phyloP scores from a whole-genome alignment of 2,888 invertebrate genomes.

The Oscheius sp. region DNA sequence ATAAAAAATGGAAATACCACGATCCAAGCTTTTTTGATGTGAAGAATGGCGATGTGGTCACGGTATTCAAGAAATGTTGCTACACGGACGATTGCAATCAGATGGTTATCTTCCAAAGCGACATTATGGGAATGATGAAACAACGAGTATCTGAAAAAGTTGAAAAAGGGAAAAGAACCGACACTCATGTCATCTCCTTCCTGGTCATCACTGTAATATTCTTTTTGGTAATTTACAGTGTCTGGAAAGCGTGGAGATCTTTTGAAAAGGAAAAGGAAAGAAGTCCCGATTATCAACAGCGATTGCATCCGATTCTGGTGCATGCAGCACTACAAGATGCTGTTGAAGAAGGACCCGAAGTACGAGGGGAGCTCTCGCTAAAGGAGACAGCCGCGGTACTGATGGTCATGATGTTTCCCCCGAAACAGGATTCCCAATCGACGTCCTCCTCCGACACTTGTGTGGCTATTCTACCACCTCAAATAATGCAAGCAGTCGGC shows the following conservation, averaged over 20 bases:
- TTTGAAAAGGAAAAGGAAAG: not conserved
- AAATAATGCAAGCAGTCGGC: constrained; percentile 13
- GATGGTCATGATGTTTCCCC: constrained; percentile 1
- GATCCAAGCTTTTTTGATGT: not conserved
- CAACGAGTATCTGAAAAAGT: no score
- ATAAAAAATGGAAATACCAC: no score
- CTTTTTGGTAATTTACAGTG: constrained; percentile 1
- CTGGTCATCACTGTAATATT: not conserved
- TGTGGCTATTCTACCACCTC: not conserved
- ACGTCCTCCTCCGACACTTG: constrained; percentile 5
- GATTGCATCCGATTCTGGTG: not conserved
- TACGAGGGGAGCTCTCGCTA: constrained; percentile 19
- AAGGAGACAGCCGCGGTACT: constrained; percentile 2
- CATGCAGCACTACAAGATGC: not conserved
- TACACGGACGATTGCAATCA: constrained; percentile 2
- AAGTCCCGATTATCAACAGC: constrained; percentile 12
- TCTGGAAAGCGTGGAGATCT: not conserved
- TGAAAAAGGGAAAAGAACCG: not conserved
- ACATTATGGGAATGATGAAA: no score
- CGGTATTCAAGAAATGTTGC: constrained; percentile 23
- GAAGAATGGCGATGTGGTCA: not conserved
- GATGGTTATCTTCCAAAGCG: not conserved
- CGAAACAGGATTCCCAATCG: not conserved
- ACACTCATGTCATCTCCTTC: not conserved
- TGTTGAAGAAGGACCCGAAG: not conserved